Evolutionary conservation across 2,113 vertebrate species (phyloP).

Genomic region (Onychorhynchus coronatus): DNA sequence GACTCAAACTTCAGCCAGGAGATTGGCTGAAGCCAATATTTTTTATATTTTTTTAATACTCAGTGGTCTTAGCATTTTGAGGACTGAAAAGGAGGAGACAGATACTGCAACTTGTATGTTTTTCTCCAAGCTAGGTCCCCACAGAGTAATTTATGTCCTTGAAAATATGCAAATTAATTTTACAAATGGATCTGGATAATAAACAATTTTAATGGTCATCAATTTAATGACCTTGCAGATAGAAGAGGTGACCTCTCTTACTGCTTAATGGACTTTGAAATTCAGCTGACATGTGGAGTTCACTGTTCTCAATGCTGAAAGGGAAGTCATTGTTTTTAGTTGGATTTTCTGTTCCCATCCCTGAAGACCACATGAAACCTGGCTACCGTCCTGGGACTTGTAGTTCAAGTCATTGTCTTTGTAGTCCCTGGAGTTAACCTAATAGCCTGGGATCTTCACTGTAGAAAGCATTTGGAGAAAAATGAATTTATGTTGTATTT

Average conservation of each 20-base stretch:
- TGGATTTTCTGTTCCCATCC: neutral
- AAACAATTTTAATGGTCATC: conserved; percentile 12
- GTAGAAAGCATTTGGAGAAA: conserved; percentile 50
- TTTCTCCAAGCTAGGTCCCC: neutral
- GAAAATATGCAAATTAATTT: conserved; percentile 45
- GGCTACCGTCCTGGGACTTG: conserved; percentile 53
- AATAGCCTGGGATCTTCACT: conserved; percentile 37
- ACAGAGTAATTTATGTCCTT: neutral
- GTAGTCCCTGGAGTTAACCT: conserved; percentile 25
- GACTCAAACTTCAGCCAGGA: neutral
- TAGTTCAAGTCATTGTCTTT: conserved; percentile 35
- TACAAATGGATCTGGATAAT: conserved; percentile 29
- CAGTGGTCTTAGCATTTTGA: neutral
- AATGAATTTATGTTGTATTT: conserved; percentile 28
- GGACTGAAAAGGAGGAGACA: neutral
- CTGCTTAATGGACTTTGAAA: neutral
- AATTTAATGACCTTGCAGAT: conserved; percentile 12
- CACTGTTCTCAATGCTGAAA: neutral
- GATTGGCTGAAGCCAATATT: neutral
- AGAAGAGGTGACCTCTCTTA: neutral
- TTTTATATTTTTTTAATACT: neutral
- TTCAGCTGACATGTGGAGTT: neutral
- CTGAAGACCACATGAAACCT: conserved; percentile 49
- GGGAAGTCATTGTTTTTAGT: conserved; percentile 18
- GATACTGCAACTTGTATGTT: neutral